These are phyloP conservation scores for Natator depressus DNA, from an alignment of 2,113 vertebrate species.

Conservation along the genomic window DNA sequence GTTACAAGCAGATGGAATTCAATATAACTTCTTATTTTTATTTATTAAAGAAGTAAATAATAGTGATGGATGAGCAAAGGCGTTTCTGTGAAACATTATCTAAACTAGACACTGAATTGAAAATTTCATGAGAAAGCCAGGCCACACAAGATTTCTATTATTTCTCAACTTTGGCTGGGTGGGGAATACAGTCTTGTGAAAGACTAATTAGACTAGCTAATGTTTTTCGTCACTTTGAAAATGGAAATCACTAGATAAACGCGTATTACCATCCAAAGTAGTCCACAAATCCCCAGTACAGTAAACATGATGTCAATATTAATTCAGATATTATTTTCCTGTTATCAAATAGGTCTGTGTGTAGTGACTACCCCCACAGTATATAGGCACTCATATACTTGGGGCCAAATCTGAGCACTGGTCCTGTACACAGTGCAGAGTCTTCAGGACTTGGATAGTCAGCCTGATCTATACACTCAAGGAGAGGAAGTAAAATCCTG, in stretches of 20 bases:
- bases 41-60: no score
- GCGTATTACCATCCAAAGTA: not conserved
- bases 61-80: not conserved
- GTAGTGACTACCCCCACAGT: not conserved
- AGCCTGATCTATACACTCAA: not conserved
- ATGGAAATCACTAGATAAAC: not conserved
- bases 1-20: no score
- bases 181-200: not conserved
- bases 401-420: not conserved
- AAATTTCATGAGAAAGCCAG: slow-evolving; percentile 22
- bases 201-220: not conserved
- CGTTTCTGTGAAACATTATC: not conserved
- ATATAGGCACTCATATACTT: not conserved
- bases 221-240: not conserved
- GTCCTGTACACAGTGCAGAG: not conserved
- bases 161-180: not conserved
- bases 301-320: not conserved
- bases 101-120: not conserved
- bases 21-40: no score
- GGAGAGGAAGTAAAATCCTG: not conserved
- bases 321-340: not conserved
- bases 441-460: not conserved
- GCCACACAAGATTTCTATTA: slow-evolving; percentile 5
- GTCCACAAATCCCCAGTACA: not conserved
- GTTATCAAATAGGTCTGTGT: not conserved